Base-by-base conservation (phyloP, 2,888 invertebrate species). In the Nycteola revayana region DNA sequence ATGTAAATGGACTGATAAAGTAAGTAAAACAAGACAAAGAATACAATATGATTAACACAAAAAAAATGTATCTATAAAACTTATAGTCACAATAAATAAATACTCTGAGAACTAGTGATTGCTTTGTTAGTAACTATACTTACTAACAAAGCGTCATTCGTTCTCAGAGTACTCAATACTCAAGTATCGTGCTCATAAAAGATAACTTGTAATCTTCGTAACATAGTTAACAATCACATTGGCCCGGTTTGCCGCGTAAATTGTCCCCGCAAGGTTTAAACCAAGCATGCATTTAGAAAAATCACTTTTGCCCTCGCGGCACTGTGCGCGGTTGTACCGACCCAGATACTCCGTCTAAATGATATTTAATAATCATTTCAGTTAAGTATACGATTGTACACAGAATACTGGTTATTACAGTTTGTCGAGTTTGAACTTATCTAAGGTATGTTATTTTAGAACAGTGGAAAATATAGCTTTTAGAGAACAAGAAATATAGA, bases 151-250 rank as follows among this genome's bases (percentile, higher is more conserved):
- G n/a, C n/a, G n/a, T n/a, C n/a, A n/a, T n/a, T n/a, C n/a, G n/a
- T n/a, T 14, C 14, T 14, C 14, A 2, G 14, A 3, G 44, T 21
- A 21, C 36, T 50, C 53, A 53, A 51, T 55, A 46, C 44, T 54
- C 52, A 54, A 52, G 61, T 66, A 75, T 67, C 74, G 73, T 75
- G 74, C 60, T 61, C 69, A 72, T 73, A 71, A 66, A 43, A 65
- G 70, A 78, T 75, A 82, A 75, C 74, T 82, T 78, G 73, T 85
- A 85, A 87, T 87, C 82, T 81, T 69, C 65, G 66, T 61, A 57
- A 53, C 54, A 70, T 75, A 78, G 79, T 83, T 83, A 85, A 79
- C 82, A 85, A 85, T 88, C 85, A 78, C 78, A 81, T 69, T 44
- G 60, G 66, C 52, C 62, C 61, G 58, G 50, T 23, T 62, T 62